phyloP scores from a whole-genome alignment of 2,113 vertebrate species.

The Cisticola juncidis region DNA sequence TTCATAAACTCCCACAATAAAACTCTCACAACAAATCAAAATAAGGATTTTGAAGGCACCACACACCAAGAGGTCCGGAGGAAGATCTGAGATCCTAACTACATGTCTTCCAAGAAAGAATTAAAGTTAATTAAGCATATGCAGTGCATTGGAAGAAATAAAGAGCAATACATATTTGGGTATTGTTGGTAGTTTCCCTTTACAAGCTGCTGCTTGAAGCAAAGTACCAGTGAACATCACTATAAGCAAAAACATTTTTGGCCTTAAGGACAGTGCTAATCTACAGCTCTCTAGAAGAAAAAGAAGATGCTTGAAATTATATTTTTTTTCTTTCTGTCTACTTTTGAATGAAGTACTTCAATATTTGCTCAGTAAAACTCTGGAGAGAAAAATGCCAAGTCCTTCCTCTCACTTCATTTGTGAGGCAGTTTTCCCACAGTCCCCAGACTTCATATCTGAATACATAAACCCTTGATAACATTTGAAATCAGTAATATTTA shows the following conservation, averaged over 20 bases:
- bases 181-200: neutral
- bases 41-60: neutral
- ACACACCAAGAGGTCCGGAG: neutral
- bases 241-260: neutral
- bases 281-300: neutral
- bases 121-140: neutral
- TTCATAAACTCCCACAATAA: neutral
- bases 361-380: neutral
- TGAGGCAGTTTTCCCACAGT: neutral
- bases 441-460: neutral
- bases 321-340: neutral
- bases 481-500: neutral
- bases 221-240: neutral
- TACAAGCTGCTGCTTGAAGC: neutral
- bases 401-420: neutral
- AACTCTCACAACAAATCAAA: too few species aligned
- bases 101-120: neutral
- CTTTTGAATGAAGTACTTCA: neutral
- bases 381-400: neutral
- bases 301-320: neutral
- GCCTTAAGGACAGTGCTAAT: neutral
- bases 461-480: neutral
- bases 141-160: neutral
- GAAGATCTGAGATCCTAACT: neutral
- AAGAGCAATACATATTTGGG: neutral